Evolutionary conservation across 1,140 invertebrate species (phyloP), one percentile per base, ranked within the genome.

Genomic region (Heliconius congener): DNA sequence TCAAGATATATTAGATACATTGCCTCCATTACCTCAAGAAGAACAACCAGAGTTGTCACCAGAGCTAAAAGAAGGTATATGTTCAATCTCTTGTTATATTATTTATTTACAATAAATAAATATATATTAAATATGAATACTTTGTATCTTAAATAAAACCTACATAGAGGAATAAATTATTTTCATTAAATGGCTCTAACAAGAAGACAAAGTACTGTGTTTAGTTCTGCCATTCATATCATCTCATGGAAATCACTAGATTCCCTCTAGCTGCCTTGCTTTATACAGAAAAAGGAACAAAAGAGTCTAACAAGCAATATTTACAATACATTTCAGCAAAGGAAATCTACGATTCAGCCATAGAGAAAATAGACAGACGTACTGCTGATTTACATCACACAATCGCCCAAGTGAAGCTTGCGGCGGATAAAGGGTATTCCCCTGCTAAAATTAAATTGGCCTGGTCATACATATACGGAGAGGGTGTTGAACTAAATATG

Each of bases 391-490:
- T 96, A 81, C 91, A 94, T 1, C 95, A 95, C 76, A 96, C 96
- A 9, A 97, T 97, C 85, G 93, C 95, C 71, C 88, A 97, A 60
- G 93, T 99, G 9, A 95, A 96, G 42, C 93, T 96, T 81, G 97
- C 98, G 1, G 97, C 98, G 0, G 96, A 96, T 71, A 93, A 97
- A 27, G 98, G 98, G 52, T 98, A 99, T 89, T 94, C 94, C 8
- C 96, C 97, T 83, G 97, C 99, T 0, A 96, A 97, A 88, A 97
- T 98, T 77, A 96, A 97, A 89, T 88, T 99, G 9, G 98, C 98
- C 0, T 99, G 98, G 97, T 97, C 97, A 0, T 95, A 97, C 79
- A 91, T 99, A 3, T 96, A 99, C 84, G 99, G 99, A 2, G 96
- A 96, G 77, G 96, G 96, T 39, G 94, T 96, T 3, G 95, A 96